Evolutionary conservation across 2,797 vertebrate species (phyloP), one percentile per base, ranked within the genome.

Genomic region (Nothura maculosa): DNA sequence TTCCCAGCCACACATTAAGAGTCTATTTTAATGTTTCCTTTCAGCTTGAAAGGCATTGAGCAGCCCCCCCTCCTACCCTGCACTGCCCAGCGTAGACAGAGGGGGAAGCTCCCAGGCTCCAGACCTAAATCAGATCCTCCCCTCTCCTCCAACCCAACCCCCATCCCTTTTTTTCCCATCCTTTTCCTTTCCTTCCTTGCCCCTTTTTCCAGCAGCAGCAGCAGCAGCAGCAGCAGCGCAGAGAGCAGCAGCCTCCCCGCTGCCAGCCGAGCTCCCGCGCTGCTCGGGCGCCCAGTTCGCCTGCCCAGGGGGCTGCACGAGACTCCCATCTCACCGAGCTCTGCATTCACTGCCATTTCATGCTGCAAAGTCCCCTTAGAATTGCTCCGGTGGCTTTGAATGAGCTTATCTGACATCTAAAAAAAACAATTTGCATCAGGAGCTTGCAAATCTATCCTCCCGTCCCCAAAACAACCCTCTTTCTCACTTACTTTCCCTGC

Each of bases 391-490:
- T 68, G 90, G 95, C 95, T 88, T 93, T 57, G 91, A 87, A 96
- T 89, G 96, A 97, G 97, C 96, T 96, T 97, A 96, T 97, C 92
- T 90, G 96, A 91, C 96, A 97, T 95, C 96, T 92, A 87, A 94
- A 91, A 91, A 91, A 94, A 40, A 79, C 90, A 92, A 89, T 93
- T 94, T 63, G 22, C 74, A 90, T 83, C 73, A 92, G 32, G 84
- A 87, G 93, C 74, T 48, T 64, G 68, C 87, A 47, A 96, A 87
- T 92, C 93, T 90, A 94, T 90, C 95, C 89, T 87, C 78, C 81
- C 95, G 85, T 82, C 91, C 96, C 52, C 83, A 70, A 92, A 88
- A 95, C 79, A 60, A 72, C 43, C 92, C 92, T 82, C 91, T 45
- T 25, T 42, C 92, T 94, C 97, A 40, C 87, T 87, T 93, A n/a